phyloP scores from a whole-genome alignment of 35 echinoderm and acorn worm genomes.

The Acanthaster planci region DNA sequence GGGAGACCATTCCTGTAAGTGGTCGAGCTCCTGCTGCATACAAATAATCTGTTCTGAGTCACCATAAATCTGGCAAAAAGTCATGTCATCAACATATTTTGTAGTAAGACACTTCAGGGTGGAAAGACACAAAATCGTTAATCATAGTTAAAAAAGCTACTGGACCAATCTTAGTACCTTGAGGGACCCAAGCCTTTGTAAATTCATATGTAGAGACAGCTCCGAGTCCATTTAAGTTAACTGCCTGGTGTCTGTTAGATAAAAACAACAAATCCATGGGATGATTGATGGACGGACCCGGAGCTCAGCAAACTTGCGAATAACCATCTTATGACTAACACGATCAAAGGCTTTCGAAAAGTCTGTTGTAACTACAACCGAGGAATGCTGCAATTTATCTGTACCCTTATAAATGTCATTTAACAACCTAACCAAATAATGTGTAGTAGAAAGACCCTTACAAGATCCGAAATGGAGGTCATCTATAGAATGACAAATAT shows the following conservation, averaged over 20 bases:
- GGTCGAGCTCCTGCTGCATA: too few relatives aligned
- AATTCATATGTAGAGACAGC: neutral
- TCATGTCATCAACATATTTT: too few relatives aligned
- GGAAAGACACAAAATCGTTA: too few relatives aligned
- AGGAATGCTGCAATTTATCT: neutral
- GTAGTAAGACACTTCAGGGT: too few relatives aligned
- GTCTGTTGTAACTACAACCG: neutral
- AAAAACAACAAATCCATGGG: neutral
- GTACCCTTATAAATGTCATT: neutral
- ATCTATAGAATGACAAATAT: conserved; percentile 16
- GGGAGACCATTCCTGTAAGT: too few relatives aligned
- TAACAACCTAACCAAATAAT: neutral
- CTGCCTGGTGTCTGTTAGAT: neutral
- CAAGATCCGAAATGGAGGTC: neutral
- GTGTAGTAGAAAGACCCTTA: neutral
- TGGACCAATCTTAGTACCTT: neutral
- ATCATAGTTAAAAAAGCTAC: too few relatives aligned
- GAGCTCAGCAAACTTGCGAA: neutral
- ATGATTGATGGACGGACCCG: neutral
- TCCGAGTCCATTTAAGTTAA: neutral
- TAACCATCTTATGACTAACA: neutral
- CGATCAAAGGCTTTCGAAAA: neutral
- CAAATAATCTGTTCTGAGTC: too few relatives aligned
- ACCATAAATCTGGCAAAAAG: too few relatives aligned
- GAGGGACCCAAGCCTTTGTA: neutral